Conservation (phyloP, 1,140 invertebrate species). For the Psilanteris sp. region DNA sequence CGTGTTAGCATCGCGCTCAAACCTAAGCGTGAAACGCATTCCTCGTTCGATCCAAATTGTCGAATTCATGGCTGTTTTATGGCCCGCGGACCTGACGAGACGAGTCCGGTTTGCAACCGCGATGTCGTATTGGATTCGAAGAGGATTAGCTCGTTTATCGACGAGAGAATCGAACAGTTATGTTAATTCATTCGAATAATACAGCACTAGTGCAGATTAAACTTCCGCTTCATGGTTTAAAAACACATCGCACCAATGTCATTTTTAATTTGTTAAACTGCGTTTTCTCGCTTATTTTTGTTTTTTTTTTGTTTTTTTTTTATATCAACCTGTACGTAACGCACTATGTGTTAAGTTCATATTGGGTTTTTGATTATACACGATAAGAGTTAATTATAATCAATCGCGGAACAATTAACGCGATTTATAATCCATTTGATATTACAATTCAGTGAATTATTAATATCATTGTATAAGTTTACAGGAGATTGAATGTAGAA, state of each 20-base stretch:
- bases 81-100: conserved; percentile 51
- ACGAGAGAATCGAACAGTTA: conserved; percentile 57
- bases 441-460: too few species aligned
- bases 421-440: too few species aligned
- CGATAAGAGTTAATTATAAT: too few species aligned
- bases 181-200: conserved; percentile 62
- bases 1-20: conserved; percentile 42
- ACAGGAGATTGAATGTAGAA: too few species aligned
- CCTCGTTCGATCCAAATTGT: conserved; percentile 51
- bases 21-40: conserved; percentile 58
- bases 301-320: too few species aligned
- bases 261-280: conserved; percentile 41
- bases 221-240: conserved; percentile 40
- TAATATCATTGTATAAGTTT: too few species aligned
- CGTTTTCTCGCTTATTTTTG: too few species aligned
- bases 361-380: too few species aligned
- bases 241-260: conserved; percentile 23
- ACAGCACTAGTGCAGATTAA: conserved; percentile 45
- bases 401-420: too few species aligned
- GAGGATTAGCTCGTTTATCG: conserved; percentile 63
- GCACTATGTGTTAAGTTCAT: too few species aligned
- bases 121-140: conserved; percentile 53
- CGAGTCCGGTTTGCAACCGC: conserved; percentile 52
- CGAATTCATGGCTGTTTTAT: conserved; percentile 61
- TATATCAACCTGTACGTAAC: too few species aligned